These are phyloP conservation scores for Falco biarmicus DNA, from an alignment of 2,797 vertebrate genomes.

Conservation along the genomic window DNA sequence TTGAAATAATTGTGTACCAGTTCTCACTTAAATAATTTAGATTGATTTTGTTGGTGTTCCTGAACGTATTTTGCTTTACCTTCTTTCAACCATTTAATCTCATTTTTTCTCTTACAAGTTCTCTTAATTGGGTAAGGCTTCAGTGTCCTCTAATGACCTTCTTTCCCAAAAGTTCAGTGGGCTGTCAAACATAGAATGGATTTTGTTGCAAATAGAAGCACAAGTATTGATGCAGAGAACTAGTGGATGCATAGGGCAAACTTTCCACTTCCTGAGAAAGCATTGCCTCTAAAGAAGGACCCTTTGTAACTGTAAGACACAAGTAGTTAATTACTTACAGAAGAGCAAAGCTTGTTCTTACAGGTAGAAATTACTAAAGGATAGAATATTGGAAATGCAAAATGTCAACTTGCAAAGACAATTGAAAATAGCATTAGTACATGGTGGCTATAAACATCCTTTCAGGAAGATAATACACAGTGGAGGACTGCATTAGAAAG, in stretches of 20 bases:
- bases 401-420: neutral
- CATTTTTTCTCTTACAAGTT: neutral
- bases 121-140: neutral
- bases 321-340: neutral
- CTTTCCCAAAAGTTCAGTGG: neutral
- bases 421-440: neutral
- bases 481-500: neutral
- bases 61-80: neutral
- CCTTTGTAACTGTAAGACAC: neutral
- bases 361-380: neutral
- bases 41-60: neutral
- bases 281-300: neutral
- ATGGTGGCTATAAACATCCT: neutral
- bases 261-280: neutral
- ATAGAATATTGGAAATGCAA: neutral
- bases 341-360: neutral
- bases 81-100: neutral
- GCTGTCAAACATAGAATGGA: neutral
- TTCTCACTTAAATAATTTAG: fast-evolving
- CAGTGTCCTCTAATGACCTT: neutral
- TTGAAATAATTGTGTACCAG: neutral
- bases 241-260: neutral
- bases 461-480: neutral
- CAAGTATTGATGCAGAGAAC: neutral
- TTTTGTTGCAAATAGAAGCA: neutral